Base-by-base conservation (phyloP, 2,888 invertebrate genomes). In the Cloeon dipterum region DNA sequence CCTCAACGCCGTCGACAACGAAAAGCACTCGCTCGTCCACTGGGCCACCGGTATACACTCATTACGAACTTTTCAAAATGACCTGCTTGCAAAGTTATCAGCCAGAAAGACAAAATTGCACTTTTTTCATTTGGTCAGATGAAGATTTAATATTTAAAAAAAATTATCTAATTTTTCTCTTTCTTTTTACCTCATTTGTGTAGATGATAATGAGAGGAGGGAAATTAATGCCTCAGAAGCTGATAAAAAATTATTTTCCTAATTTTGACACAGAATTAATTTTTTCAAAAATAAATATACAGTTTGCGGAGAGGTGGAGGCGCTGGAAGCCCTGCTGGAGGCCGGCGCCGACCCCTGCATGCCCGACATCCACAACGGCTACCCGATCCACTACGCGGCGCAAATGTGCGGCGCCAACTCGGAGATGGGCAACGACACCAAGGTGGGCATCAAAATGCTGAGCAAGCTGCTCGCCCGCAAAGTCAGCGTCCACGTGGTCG, bases 31-130 rank as follows among this genome's bases (percentile, higher is more conserved):
- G 3, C 81, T 86, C 33, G 78, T 94, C 8, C 96, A 98, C 56
- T 98, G 96, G 96, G 93, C 96, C 14, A 89, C 93, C 44, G 94
- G 93, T 91, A n/a, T n/a, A n/a, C n/a, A n/a, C n/a, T n/a, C n/a
- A n/a, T n/a, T n/a, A n/a, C n/a, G n/a, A n/a, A n/a, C n/a, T n/a
- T n/a, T n/a, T n/a, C n/a, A n/a, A n/a, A n/a, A n/a, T n/a, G n/a
- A n/a, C n/a, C n/a, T n/a, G n/a, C n/a, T n/a, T n/a, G n/a, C n/a
- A n/a, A n/a, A n/a, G n/a, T n/a, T n/a, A n/a, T n/a, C n/a, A n/a
- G n/a, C n/a, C n/a, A n/a, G n/a, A n/a, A n/a, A n/a, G n/a, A n/a
- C n/a, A n/a, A n/a, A n/a, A n/a, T n/a, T n/a, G n/a, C n/a, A n/a
- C n/a, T n/a, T n/a, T n/a, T n/a, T n/a, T n/a, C n/a, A n/a, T n/a